phyloP scores from a whole-genome alignment of 53 echinoderm and acorn worm species.

The Echinarachnius parma region DNA sequence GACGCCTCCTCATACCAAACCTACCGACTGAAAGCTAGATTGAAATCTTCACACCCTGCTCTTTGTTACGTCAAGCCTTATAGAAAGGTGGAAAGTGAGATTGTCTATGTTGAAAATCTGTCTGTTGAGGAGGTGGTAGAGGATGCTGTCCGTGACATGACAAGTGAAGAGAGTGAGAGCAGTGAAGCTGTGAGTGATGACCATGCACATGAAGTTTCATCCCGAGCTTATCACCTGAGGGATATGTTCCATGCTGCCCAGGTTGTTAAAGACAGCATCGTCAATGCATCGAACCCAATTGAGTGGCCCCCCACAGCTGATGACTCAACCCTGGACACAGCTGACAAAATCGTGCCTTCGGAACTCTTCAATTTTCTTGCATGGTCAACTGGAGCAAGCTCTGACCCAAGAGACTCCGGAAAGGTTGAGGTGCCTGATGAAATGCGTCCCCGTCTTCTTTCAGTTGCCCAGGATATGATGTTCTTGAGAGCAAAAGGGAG shows the following conservation, averaged over 20 bases:
- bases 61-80: background rate
- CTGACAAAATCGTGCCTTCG: constrained; percentile 22
- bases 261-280: constrained; percentile 13
- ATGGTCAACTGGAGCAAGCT: constrained; percentile 48
- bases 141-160: background rate
- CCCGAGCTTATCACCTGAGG: constrained; percentile 32
- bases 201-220: background rate
- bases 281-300: constrained; percentile 13
- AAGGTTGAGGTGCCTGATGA: constrained; percentile 21
- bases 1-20: background rate
- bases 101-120: constrained; percentile 8
- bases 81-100: constrained; percentile 15
- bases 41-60: constrained; percentile 5
- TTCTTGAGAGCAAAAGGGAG: constrained; percentile 45
- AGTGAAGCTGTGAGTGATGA: constrained; percentile 16
- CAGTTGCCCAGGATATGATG: constrained; percentile 54
- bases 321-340: constrained; percentile 44
- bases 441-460: constrained; percentile 23
- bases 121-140: constrained; percentile 14
- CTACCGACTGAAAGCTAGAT: background rate
- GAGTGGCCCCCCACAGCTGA: constrained; percentile 63
- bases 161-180: constrained; percentile 13
- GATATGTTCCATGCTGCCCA: constrained; percentile 25
- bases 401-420: background rate
- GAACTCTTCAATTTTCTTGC: constrained; percentile 60